Evolutionary conservation across 2,113 vertebrate genomes (phyloP).

Genomic region (Fulica atra): DNA sequence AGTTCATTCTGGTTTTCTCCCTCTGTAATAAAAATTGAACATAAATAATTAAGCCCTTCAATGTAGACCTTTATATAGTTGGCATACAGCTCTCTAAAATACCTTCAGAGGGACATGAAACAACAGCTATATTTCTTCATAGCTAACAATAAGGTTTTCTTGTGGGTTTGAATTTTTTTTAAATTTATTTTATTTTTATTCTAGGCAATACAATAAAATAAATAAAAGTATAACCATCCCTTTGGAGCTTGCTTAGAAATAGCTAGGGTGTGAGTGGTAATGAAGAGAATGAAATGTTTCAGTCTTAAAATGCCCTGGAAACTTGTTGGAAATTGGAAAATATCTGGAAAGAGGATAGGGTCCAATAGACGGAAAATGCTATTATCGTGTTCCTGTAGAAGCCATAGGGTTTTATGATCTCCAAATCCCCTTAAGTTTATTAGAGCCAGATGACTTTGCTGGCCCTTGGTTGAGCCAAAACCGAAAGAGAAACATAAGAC

Average conservation of each 20-base stretch:
- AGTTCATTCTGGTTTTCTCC: neutral
- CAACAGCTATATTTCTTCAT: neutral
- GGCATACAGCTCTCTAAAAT: neutral
- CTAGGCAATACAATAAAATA: neutral
- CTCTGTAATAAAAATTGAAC: neutral
- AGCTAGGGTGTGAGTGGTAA: neutral
- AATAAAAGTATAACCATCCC: neutral
- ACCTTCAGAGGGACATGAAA: neutral
- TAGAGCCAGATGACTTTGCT: neutral
- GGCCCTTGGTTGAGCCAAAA: neutral
- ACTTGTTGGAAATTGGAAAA: neutral
- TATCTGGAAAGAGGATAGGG: neutral
- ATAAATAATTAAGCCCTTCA: neutral
- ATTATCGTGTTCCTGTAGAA: neutral
- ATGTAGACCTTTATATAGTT: neutral
- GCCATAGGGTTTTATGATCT: neutral
- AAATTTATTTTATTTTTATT: neutral
- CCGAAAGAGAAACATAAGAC: rapidly evolving
- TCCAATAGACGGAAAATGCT: neutral
- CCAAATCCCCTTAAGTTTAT: neutral
- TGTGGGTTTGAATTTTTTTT: neutral
- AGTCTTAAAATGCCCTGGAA: neutral
- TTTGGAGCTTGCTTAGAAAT: neutral
- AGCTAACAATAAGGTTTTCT: neutral
- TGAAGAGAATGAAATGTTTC: neutral